phyloP scores from a whole-genome alignment of 2,797 vertebrate species.

The Hippocampus kuda region DNA sequence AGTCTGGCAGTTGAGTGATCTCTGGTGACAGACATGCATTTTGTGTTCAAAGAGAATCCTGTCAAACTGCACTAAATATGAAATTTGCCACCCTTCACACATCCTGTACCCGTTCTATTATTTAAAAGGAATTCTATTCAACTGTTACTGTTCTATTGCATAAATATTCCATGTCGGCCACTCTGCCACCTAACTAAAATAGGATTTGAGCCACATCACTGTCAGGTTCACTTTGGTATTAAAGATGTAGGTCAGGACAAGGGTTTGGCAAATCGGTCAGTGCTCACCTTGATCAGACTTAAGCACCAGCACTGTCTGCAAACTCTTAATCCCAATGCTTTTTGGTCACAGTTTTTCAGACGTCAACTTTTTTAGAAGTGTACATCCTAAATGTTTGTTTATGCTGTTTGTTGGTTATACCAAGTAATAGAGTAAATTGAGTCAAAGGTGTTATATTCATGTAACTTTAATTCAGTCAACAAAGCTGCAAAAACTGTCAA shows the following conservation, averaged over 20 bases:
- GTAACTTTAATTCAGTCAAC: neutral
- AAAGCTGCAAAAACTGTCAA: neutral
- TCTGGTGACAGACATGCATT: too few species aligned
- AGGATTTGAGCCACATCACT: slow-evolving; percentile 4
- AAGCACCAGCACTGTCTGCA: neutral
- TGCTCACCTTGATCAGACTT: slow-evolving; percentile 7
- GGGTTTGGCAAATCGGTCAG: neutral
- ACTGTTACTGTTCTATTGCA: neutral
- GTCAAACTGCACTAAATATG: too few species aligned
- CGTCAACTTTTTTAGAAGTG: neutral
- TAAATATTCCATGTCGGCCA: neutral
- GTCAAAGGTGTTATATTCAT: neutral
- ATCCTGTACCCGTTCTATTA: too few species aligned
- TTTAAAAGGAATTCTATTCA: neutral
- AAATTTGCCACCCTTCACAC: too few species aligned
- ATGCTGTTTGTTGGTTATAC: neutral
- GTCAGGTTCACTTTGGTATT: slow-evolving; percentile 7
- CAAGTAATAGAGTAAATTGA: neutral
- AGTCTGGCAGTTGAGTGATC: too few species aligned
- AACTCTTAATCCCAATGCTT: neutral
- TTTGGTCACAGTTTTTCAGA: neutral
- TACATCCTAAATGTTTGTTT: neutral
- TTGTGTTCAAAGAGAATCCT: too few species aligned
- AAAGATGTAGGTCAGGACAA: slow-evolving; percentile 10
- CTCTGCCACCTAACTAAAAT: slow-evolving; percentile 1